Base-by-base conservation (phyloP, 1,140 invertebrate species). In the Sweltsa coloradensis region DNA sequence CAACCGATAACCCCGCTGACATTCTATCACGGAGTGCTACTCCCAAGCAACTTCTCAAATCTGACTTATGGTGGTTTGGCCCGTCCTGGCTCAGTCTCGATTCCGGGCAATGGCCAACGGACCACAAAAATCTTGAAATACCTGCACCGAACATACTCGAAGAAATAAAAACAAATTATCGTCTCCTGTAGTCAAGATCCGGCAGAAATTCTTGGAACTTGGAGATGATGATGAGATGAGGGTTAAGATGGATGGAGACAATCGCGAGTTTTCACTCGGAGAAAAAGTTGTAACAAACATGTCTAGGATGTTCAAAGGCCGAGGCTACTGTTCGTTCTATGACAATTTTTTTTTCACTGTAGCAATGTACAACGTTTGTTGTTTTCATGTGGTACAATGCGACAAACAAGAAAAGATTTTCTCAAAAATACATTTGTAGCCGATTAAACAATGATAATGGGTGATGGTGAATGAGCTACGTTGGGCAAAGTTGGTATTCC, bases 331-430 rank as follows among this genome's bases (percentile, higher is more conserved):
- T 24, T 19, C 51, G 13, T 52, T 42, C 13, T 53, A 48, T 37
- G 52, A 53, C 22, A 25, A 47, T 23, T 53, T 51, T 51, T 53
- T 53, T 34, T 19, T 22, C 21, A 46, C 36, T 26, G 26, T 51
- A 14, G 19, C 13, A 11, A 39, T 53, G 2, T 25, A 45, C 18
- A 31, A 40, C 43, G 50, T 16, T 23, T 44, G n/a, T 45, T 29
- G 23, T 54, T 54, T 47, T 44, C 44, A 31, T 54, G 51, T 48
- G 51, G 40, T 2, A 54, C 51, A 13, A 54, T 53, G 31, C 40
- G 46, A 11, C 44, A 39, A 39, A 54, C 14, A n/a, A 54, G 51
- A 47, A 47, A 43, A 22, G 31, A 47, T 31, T 54, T 52, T 45
- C 42, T 36, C 14, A 16, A 18, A 31, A 31, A 49, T 24, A 34